Conservation (phyloP, 1,140 invertebrate species). For the Tribolium madens region DNA sequence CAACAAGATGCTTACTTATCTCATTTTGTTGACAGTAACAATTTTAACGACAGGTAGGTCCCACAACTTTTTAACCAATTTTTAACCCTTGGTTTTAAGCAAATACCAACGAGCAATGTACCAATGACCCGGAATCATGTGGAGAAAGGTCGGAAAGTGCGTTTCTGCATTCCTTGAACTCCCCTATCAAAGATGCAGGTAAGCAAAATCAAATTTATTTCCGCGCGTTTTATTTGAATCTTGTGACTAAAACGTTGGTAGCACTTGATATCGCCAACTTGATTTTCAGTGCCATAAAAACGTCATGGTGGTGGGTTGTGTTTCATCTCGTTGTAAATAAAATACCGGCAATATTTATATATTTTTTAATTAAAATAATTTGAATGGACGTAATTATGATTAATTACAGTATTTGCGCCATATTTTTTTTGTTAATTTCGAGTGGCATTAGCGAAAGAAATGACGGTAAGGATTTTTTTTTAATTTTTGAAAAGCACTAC, state of each 20-base stretch:
- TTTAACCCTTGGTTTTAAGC: background rate
- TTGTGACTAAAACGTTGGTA: background rate
- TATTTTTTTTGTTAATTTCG: background rate
- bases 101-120: background rate
- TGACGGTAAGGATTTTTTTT: constrained; percentile 17
- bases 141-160: background rate
- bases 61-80: background rate
- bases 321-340: constrained; percentile 3
- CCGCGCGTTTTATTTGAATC: background rate
- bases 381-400: background rate
- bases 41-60: background rate
- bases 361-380: background rate
- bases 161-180: background rate
- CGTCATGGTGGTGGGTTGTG: constrained; percentile 19
- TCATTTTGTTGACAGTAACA: background rate
- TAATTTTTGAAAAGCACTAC: background rate
- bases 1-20: constrained; percentile 3
- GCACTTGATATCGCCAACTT: background rate
- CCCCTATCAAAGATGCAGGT: background rate
- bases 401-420: background rate
- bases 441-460: constrained; percentile 15
- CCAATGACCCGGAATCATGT: background rate
- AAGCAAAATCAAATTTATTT: background rate
- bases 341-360: constrained; percentile 2
- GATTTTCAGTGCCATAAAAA: constrained; percentile 28